Evolutionary conservation across 2,797 vertebrate genomes (phyloP).

Genomic region (Macropodus opercularis): DNA sequence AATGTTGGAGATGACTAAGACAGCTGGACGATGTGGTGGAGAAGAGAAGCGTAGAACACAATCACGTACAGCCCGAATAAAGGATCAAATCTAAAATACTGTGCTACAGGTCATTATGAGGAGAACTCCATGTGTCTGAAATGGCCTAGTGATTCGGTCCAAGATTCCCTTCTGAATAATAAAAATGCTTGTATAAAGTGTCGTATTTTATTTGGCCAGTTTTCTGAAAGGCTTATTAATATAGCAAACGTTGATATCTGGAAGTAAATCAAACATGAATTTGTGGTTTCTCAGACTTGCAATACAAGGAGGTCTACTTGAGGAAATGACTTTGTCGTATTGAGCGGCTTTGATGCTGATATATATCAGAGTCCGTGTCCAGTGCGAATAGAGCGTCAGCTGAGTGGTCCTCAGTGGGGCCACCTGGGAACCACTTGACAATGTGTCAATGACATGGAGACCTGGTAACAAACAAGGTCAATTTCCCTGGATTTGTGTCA

Average conservation of each 20-base stretch:
- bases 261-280: neutral
- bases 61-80: neutral
- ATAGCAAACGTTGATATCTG: no score
- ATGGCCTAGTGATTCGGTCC: no score
- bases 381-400: neutral
- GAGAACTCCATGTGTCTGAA: no score
- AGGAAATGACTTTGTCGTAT: neutral
- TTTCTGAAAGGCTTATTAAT: no score
- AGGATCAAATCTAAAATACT: constrained; percentile 7
- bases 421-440: constrained; percentile 20
- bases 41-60: constrained; percentile 10
- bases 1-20: neutral
- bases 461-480: constrained; percentile 5
- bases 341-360: constrained; percentile 11
- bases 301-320: neutral
- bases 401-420: constrained; percentile 9
- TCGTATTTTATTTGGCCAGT: no score
- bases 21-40: constrained; percentile 12
- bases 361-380: constrained; percentile 1
- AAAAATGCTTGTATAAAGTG: neutral
- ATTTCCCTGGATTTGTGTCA: constrained; percentile 15
- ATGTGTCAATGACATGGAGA: constrained; percentile 27
- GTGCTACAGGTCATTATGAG: neutral
- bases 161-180: neutral
- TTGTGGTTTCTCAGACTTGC: neutral